Evolutionary conservation across 1,140 invertebrate genomes (phyloP).

Genomic region (Bathynomus jamesi): DNA sequence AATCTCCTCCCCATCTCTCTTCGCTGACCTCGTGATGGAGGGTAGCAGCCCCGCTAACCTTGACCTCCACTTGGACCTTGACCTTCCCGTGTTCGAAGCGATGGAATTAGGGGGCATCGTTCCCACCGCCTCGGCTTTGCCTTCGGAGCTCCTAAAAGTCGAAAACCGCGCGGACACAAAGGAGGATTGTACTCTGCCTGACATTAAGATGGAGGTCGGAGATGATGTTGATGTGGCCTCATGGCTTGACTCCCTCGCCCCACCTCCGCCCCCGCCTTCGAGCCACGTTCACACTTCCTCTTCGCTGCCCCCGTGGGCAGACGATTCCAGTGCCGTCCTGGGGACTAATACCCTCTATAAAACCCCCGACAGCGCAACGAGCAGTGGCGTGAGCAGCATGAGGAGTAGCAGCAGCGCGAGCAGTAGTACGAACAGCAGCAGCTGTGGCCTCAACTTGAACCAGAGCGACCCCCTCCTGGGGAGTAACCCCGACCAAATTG

Average conservation of each 20-base stretch:
- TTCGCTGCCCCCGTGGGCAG: not conserved
- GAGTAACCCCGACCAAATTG: constrained; percentile 21
- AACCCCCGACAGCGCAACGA: constrained; percentile 9
- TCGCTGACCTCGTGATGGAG: constrained; percentile 36
- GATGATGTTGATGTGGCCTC: constrained; percentile 30
- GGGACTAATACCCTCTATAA: not conserved
- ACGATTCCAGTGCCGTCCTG: not conserved
- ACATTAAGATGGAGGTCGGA: constrained; percentile 26
- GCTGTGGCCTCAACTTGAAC: constrained; percentile 11
- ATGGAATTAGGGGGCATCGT: constrained; percentile 37
- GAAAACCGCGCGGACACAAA: not conserved
- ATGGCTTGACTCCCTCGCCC: constrained; percentile 19
- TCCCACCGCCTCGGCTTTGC: not conserved
- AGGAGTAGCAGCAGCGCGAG: constrained; percentile 14
- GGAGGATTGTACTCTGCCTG: constrained; percentile 4
- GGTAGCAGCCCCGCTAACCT: constrained; percentile 35
- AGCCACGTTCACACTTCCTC: constrained; percentile 3
- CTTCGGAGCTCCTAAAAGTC: constrained; percentile 5
- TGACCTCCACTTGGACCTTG: constrained; percentile 38
- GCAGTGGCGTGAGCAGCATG: constrained; percentile 10
- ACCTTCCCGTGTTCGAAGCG: constrained; percentile 36
- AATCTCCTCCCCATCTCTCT: constrained; percentile 23
- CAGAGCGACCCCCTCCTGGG: constrained; percentile 35
- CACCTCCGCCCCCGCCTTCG: constrained; percentile 7
- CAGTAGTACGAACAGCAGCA: constrained; percentile 12